A percentile compares a stretch with the other conserved stretches of the same genome.
phyloP scores from a whole-genome alignment of 2,888 invertebrate genomes.

The Eupeodes luniger region DNA sequence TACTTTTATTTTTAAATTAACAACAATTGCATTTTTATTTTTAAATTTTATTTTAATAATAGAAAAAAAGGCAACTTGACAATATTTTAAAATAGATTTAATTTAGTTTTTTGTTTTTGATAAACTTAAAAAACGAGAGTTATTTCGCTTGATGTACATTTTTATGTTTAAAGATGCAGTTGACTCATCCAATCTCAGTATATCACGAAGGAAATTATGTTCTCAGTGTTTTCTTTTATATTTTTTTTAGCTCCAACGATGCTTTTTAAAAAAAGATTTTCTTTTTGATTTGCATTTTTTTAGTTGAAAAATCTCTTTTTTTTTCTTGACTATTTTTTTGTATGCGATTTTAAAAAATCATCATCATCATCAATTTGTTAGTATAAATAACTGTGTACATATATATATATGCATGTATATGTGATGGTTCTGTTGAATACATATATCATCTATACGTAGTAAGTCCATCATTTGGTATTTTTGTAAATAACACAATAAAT shows the following conservation, averaged over 20 bases:
- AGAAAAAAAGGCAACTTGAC: conserved; percentile 21
- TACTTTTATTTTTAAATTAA: not conserved
- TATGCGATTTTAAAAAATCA: conserved; percentile 47
- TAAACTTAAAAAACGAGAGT: conserved; percentile 30
- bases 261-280: conserved; percentile 36
- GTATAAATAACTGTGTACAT: conserved; percentile 56
- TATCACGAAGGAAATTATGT: conserved; percentile 65
- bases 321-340: conserved; percentile 23
- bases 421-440: conserved; percentile 56
- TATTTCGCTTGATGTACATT: conserved; percentile 32
- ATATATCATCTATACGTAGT: conserved; percentile 53
- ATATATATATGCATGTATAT: conserved; percentile 14
- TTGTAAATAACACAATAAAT: conserved; percentile 53
- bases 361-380: conserved; percentile 66
- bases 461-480: conserved; percentile 71
- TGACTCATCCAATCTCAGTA: conserved; percentile 42
- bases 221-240: conserved; percentile 47
- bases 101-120: conserved; percentile 27
- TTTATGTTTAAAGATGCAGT: conserved; percentile 40
- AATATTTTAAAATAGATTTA: conserved; percentile 50
- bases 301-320: not conserved
- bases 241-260: conserved; percentile 47
- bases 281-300: not conserved
- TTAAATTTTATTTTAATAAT: not conserved
- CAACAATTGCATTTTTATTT: conserved; percentile 4